Conservation (phyloP, 2,113 vertebrate species). For the Paracanthobrama guichenoti region DNA sequence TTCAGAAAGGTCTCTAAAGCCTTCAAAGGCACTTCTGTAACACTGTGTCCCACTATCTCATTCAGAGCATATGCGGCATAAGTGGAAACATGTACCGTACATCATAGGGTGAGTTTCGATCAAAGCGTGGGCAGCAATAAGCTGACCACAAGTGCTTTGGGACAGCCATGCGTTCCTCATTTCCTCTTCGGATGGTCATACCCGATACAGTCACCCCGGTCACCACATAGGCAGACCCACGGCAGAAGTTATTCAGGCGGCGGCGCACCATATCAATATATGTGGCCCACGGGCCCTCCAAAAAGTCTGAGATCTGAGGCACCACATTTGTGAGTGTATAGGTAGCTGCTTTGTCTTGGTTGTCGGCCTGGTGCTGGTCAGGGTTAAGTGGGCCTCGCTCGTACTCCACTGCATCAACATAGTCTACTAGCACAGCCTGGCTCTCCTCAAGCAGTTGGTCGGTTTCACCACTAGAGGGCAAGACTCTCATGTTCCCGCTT, state of each 20-base stretch:
- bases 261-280: constrained; percentile 64
- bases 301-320: constrained; percentile 68
- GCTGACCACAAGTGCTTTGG: constrained; percentile 72
- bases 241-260: constrained; percentile 76
- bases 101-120: constrained; percentile 71
- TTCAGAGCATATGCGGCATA: constrained; percentile 71
- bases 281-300: constrained; percentile 66
- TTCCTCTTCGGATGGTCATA: constrained; percentile 55
- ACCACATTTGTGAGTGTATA: constrained; percentile 83
- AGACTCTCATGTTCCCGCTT: constrained; percentile 64
- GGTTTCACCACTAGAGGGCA: constrained; percentile 61
- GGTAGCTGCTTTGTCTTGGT: constrained; percentile 72
- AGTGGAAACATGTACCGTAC: constrained; percentile 74
- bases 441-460: constrained; percentile 67
- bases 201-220: constrained; percentile 67
- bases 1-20: constrained; percentile 69
- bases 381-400: constrained; percentile 76
- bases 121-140: constrained; percentile 73
- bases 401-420: constrained; percentile 67
- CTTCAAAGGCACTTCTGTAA: constrained; percentile 72
- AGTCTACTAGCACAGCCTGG: constrained; percentile 71
- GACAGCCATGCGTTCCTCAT: constrained; percentile 62
- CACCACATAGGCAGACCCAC: constrained; percentile 65
- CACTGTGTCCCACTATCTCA: constrained; percentile 53
- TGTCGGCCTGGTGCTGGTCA: constrained; percentile 71